Percentiles rank a stretch among this genome's conserved stretches.
These are phyloP conservation scores for Sarcoramphus papa DNA, from an alignment of 2,797 vertebrate species.

Conservation along the genomic window DNA sequence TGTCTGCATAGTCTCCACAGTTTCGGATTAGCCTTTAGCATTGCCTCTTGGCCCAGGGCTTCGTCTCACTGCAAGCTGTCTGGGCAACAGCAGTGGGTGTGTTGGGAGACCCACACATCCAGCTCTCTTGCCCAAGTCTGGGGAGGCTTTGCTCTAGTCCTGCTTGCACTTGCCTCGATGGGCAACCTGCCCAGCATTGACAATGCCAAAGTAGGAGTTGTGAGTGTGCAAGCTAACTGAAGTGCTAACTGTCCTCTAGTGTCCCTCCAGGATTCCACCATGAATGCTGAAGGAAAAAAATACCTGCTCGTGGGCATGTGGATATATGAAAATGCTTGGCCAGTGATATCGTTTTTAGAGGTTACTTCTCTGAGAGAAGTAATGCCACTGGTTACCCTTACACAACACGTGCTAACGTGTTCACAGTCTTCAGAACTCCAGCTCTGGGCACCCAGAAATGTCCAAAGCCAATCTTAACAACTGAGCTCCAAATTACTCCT, in stretches of 20 bases:
- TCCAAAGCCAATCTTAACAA: not conserved
- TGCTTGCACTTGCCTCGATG: not conserved
- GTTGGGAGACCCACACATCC: no score
- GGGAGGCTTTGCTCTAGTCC: not conserved
- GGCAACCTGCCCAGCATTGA: fast-evolving
- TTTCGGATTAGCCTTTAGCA: not conserved
- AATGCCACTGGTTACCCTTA: not conserved
- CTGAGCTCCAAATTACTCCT: not conserved
- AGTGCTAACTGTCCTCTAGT: not conserved
- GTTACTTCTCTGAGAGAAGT: not conserved
- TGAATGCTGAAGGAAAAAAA: not conserved
- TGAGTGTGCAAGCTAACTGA: not conserved
- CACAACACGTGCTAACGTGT: fast-evolving
- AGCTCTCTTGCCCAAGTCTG: no score
- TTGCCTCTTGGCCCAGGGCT: not conserved
- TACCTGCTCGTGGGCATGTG: not conserved
- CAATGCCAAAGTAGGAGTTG: not conserved
- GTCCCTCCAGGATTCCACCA: not conserved
- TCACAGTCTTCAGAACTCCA: not conserved
- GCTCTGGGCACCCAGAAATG: not conserved
- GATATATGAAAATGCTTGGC: not conserved
- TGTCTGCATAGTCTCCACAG: not conserved
- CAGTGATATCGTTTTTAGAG: not conserved
- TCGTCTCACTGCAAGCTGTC: not conserved
- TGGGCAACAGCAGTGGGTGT: not conserved